These are phyloP conservation scores for Drosophila greeni DNA, from an alignment of 2,888 invertebrate species.

Conservation along the genomic window DNA sequence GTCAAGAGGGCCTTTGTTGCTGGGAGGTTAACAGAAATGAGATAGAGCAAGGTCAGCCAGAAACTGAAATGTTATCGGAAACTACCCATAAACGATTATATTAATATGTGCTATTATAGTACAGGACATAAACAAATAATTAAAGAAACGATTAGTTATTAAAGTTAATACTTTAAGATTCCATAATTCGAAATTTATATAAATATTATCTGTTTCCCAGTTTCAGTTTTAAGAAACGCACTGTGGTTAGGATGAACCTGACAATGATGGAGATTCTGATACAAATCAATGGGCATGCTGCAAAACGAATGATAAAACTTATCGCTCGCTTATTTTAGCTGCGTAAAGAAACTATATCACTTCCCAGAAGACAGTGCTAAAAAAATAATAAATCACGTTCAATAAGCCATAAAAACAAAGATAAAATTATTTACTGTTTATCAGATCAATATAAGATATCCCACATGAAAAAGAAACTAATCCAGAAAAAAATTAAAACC, in stretches of 20 bases:
- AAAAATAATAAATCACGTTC: slow-evolving; percentile 4
- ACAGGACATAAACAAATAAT: not conserved
- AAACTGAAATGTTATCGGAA: slow-evolving; percentile 6
- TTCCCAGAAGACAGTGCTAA: slow-evolving; percentile 13
- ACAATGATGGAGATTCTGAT: slow-evolving; percentile 23
- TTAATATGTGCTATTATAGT: slow-evolving; percentile 1
- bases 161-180: not conserved
- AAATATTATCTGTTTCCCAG: not conserved
- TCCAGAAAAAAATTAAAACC: slow-evolving; percentile 3
- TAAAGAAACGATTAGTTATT: not conserved
- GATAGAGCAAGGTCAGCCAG: slow-evolving; percentile 6
- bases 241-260: slow-evolving; percentile 16
- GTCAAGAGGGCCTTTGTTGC: slow-evolving; percentile 1
- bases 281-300: slow-evolving; percentile 27
- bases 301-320: slow-evolving; percentile 25
- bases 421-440: slow-evolving; percentile 31
- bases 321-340: slow-evolving; percentile 4
- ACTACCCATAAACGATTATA: slow-evolving; percentile 1
- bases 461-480: not conserved
- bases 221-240: slow-evolving; percentile 8
- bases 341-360: slow-evolving; percentile 12
- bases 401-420: slow-evolving; percentile 17
- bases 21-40: slow-evolving; percentile 2
- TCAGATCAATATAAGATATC: slow-evolving; percentile 15
- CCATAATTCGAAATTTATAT: not conserved